phyloP scores from a whole-genome alignment of 2,113 vertebrate species.

The Cygnus buccinator region DNA sequence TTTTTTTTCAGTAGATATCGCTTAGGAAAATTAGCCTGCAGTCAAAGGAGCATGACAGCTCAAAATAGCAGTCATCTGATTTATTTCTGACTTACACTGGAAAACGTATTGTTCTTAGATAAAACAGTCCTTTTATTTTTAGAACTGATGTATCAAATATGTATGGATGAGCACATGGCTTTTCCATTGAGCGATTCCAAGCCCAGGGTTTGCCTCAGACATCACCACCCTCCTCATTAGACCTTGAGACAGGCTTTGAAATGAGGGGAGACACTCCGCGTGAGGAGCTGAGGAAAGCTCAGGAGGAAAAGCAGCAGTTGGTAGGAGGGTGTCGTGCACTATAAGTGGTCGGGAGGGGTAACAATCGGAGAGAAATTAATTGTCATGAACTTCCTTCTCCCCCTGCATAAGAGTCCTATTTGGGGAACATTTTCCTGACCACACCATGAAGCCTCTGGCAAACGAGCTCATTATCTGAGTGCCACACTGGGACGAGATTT shows the following conservation, averaged over 20 bases:
- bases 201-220: not conserved
- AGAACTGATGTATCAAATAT: constrained; percentile 38
- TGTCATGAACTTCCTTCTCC: not conserved
- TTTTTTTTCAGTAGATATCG: not conserved
- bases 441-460: constrained; percentile 5
- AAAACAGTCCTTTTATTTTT: constrained; percentile 45
- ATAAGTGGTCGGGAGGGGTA: not conserved
- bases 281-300: not conserved
- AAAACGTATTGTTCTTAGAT: not conserved
- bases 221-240: not conserved
- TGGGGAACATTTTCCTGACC: not conserved
- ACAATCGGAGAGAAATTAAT: not conserved
- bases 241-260: constrained; percentile 13
- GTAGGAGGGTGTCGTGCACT: not conserved
- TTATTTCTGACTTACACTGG: not conserved
- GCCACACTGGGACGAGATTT: constrained; percentile 35
- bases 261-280: not conserved
- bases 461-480: not conserved
- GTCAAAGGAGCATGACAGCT: not conserved
- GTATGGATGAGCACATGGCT: constrained; percentile 24
- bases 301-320: not conserved
- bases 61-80: not conserved
- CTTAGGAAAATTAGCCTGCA: constrained; percentile 8
- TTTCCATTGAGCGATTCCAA: constrained; percentile 15
- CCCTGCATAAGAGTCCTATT: not conserved